Conservation (phyloP, 2,888 invertebrate species). For the Reticulitermes lucifugus region DNA sequence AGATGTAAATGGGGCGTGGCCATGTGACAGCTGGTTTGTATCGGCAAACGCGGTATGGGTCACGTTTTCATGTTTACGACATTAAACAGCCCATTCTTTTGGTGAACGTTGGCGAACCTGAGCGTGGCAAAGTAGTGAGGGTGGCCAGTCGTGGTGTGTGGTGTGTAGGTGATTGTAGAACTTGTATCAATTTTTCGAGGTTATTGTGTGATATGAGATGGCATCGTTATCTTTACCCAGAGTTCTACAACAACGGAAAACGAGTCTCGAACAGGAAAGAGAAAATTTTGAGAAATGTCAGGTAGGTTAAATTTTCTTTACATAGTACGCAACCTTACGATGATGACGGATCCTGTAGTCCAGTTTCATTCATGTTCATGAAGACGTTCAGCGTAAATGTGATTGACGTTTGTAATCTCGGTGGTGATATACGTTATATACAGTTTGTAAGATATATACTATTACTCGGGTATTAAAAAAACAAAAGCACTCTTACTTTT, state of each 20-base stretch:
- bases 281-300: constrained; percentile 88
- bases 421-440: too few species aligned
- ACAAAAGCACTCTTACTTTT: too few species aligned
- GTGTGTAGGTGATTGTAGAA: background rate
- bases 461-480: too few species aligned
- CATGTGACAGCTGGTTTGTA: background rate
- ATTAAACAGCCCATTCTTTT: background rate
- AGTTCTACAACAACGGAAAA: constrained; percentile 79
- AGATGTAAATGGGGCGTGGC: constrained; percentile 3
- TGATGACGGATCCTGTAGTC: background rate
- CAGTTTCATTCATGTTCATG: background rate
- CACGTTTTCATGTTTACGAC: background rate
- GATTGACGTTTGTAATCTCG: background rate
- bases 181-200: background rate
- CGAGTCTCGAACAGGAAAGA: constrained; percentile 80
- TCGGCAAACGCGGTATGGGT: background rate
- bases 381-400: background rate
- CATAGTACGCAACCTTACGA: background rate
- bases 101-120: constrained; percentile 9
- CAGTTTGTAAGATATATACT: too few species aligned
- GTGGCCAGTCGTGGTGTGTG: background rate
- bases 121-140: background rate
- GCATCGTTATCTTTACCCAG: constrained; percentile 79
- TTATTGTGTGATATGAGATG: constrained; percentile 64
- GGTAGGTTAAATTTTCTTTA: constrained; percentile 65